Evolutionary conservation across 1,140 invertebrate species (phyloP), one percentile per base, ranked within the genome.

Genomic region (Lordiphosa mommai): DNA sequence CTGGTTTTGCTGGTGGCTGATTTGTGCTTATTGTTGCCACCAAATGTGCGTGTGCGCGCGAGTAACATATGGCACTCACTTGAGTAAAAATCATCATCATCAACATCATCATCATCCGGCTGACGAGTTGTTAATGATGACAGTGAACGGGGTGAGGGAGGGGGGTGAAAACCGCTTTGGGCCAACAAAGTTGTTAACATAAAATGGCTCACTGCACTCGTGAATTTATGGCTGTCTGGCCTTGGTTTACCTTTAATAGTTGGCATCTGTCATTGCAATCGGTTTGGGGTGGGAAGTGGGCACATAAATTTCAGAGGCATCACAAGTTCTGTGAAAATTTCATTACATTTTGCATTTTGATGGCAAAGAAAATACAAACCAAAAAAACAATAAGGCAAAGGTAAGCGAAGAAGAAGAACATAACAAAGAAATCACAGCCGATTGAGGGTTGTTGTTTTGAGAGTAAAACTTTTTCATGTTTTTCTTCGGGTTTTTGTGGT

Each of bases 101-200:
- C 60, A n/a, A n/a, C n/a, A 52, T 14, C 49, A 47, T 41, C 59
- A 65, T 66, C 61, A 64, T 56, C 48, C 47, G 14, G 33, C 64
- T 68, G 63, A 68, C 64, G 64, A 68, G 64, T 68, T 68, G 64
- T 68, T 68, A 68, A 68, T 68, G 46, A 67, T 44, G 64, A 51
- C 63, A 59, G 12, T 29, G 37, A 12, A 13, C 12, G 8, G 9
- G 8, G 14, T 7, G 8, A 17, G 16, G n/a, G 9, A 27, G 3
- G n/a, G 41, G 36, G 60, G 41, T 59, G 53, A 47, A 30, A 34
- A 65, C 36, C 52, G 63, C 64, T 67, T 67, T 47, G 64, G 64
- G 64, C 64, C 64, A 68, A 68, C 63, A 68, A 68, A 68, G 64
- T 68, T 68, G 64, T 68, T 68, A 68, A 68, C 64, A 68, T 68